A percentile compares a stretch with the other conserved stretches of the same genome.
These are phyloP conservation scores for Drosophila subquinaria DNA, from an alignment of 2,888 invertebrate species.

Conservation along the genomic window DNA sequence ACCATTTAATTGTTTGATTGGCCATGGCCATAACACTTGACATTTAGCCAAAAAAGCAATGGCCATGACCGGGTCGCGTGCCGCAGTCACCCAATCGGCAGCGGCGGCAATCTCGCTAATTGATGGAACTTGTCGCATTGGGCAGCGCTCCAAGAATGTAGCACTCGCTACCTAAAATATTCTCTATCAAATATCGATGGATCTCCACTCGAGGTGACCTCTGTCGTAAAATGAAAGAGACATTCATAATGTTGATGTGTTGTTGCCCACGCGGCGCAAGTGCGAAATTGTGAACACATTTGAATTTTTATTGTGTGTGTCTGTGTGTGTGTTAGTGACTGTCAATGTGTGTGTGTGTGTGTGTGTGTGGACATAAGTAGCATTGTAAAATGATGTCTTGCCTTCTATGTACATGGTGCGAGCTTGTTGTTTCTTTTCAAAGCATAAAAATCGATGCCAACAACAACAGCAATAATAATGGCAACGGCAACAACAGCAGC, in stretches of 20 bases:
- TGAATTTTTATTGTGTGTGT: constrained; percentile 65
- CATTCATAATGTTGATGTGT: constrained; percentile 37
- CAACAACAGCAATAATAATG: constrained; percentile 42
- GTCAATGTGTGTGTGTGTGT: constrained; percentile 20
- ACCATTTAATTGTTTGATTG: constrained; percentile 4
- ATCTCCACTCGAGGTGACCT: constrained; percentile 32
- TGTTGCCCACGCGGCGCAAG: constrained; percentile 63
- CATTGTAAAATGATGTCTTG: constrained; percentile 79
- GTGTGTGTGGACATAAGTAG: constrained; percentile 68
- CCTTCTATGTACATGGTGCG: constrained; percentile 71
- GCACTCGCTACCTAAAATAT: constrained; percentile 4
- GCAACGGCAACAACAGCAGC: background rate
- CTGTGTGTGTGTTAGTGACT: constrained; percentile 12
- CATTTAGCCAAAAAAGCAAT: constrained; percentile 50
- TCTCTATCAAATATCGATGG: background rate
- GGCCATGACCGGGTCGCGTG: constrained; percentile 48
- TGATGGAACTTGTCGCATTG: constrained; percentile 38
- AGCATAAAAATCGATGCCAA: constrained; percentile 73
- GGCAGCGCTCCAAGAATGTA: constrained; percentile 28
- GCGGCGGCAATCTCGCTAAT: constrained; percentile 42
- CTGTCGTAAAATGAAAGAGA: constrained; percentile 48
- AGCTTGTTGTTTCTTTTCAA: constrained; percentile 45
- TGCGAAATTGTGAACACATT: constrained; percentile 74
- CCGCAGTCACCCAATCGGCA: background rate
- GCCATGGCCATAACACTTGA: constrained; percentile 59